Evolutionary conservation across 1,140 invertebrate species (phyloP), one percentile per base, ranked within the genome.

Genomic region (Temnothorax curvispinosus): DNA sequence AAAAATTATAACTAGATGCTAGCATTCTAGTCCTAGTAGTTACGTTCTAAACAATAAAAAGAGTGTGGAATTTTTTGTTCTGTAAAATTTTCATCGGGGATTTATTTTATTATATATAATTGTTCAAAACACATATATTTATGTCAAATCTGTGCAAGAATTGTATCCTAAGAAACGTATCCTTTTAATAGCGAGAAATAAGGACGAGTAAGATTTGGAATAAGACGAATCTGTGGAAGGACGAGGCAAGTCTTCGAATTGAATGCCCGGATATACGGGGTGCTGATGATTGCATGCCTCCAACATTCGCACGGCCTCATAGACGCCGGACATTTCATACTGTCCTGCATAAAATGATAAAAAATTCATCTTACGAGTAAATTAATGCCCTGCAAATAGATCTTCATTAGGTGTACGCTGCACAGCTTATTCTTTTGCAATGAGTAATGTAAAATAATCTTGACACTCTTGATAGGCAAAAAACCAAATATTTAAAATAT

Each of bases 261-360:
- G 71, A 93, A 93, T 93, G 92, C 89, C 92, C 92, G 92, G 92
- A 93, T 93, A 92, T 86, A 93, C 92, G 92, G 91, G 80, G 88
- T 75, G 86, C 69, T 92, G 91, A 90, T 86, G 91, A 92, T 93
- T 91, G 92, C 92, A 88, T 82, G 87, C 69, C 86, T 74, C 62
- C 84, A 67, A 54, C 60, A 58, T 65, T 77, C 62, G 32, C 71
- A 69, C 38, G 54, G 60, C 86, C 65, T 38, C 88, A 78, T 38
- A 69, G 85, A 81, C 71, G 50, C 13, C 62, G 52, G 64, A 47
- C 65, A 81, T 69, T 81, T 69, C 35, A 69, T 9, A 21, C 8
- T 74, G 52, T 84, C 38, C 69, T 35, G 41, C 41, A 60, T 60
- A 84, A n/a, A 81, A 71, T 9, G 38, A 75, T 84, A n/a, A 60